A percentile compares a stretch with the other conserved stretches of the same genome.
Evolutionary conservation across 2,797 vertebrate species (phyloP).

Genomic region (Enteromius mattozi): DNA sequence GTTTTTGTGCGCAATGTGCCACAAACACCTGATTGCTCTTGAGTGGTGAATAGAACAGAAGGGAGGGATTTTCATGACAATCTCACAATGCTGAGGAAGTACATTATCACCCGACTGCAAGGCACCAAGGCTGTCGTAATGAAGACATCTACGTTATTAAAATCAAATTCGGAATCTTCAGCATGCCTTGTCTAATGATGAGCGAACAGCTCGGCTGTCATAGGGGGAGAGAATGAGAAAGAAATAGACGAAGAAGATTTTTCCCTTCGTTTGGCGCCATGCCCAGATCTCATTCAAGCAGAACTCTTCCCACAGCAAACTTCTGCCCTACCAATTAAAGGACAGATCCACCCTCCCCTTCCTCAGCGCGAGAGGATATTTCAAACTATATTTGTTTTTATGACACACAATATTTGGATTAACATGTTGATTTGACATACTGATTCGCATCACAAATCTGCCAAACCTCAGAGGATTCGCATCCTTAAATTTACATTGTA

Average conservation of each 20-base stretch:
- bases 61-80: slow-evolving; percentile 77
- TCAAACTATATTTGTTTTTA: slow-evolving; percentile 56
- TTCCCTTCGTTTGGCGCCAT: slow-evolving; percentile 93
- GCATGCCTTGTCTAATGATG: slow-evolving; percentile 91
- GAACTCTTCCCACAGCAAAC: slow-evolving; percentile 91
- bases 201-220: slow-evolving; percentile 86
- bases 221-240: slow-evolving; percentile 86
- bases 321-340: slow-evolving; percentile 88
- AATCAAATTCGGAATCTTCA: slow-evolving; percentile 89
- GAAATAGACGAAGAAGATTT: slow-evolving; percentile 66
- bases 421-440: slow-evolving; percentile 32
- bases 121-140: slow-evolving; percentile 86
- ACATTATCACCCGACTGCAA: slow-evolving; percentile 82
- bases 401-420: slow-evolving; percentile 49
- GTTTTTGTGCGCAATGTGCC: slow-evolving; percentile 76
- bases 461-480: neutral
- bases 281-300: slow-evolving; percentile 98
- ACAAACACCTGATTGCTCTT: slow-evolving; percentile 84
- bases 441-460: slow-evolving; percentile 22
- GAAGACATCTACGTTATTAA: slow-evolving; percentile 94
- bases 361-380: slow-evolving; percentile 75
- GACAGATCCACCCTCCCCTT: slow-evolving; percentile 60
- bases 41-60: slow-evolving; percentile 72
- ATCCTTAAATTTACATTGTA: slow-evolving; percentile 40
- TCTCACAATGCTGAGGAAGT: slow-evolving; percentile 76